Evolutionary conservation across 2,797 vertebrate genomes (phyloP).

Genomic region (Furcifer pardalis): DNA sequence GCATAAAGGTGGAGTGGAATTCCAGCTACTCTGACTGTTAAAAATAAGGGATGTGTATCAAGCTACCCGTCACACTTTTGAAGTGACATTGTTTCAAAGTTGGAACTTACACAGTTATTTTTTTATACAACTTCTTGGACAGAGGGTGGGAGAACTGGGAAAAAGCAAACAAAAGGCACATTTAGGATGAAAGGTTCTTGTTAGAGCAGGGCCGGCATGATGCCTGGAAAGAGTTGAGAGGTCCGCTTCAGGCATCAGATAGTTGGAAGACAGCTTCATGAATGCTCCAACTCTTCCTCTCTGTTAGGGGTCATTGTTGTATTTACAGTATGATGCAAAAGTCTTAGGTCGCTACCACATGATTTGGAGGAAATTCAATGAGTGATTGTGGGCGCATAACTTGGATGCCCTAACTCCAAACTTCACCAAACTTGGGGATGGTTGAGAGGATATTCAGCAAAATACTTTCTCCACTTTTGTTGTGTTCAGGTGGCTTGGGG

Average conservation of each 20-base stretch:
- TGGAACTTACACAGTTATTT: neutral
- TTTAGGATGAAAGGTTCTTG: neutral
- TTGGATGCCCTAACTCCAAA: too few species aligned
- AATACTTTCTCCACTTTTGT: too few species aligned
- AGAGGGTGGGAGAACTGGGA: neutral
- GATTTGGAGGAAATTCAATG: too few species aligned
- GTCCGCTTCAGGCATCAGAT: neutral
- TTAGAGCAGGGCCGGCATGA: neutral
- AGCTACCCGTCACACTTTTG: slow-evolving; percentile 16
- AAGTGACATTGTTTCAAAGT: slow-evolving; percentile 11
- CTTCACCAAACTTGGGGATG: too few species aligned
- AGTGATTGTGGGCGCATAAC: too few species aligned
- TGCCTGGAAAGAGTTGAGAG: neutral
- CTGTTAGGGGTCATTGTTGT: too few species aligned
- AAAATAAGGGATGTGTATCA: slow-evolving; percentile 17
- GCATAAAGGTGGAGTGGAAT: neutral
- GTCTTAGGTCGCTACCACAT: too few species aligned
- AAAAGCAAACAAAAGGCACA: neutral
- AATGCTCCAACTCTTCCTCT: too few species aligned
- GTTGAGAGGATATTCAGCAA: too few species aligned
- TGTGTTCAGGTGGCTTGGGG: too few species aligned
- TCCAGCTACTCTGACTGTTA: slow-evolving; percentile 16
- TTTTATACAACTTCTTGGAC: neutral
- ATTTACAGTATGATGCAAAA: too few species aligned
- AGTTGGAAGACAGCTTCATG: too few species aligned